phyloP scores from a whole-genome alignment of 2,888 invertebrate species.

The Digitonthophagus gazella region DNA sequence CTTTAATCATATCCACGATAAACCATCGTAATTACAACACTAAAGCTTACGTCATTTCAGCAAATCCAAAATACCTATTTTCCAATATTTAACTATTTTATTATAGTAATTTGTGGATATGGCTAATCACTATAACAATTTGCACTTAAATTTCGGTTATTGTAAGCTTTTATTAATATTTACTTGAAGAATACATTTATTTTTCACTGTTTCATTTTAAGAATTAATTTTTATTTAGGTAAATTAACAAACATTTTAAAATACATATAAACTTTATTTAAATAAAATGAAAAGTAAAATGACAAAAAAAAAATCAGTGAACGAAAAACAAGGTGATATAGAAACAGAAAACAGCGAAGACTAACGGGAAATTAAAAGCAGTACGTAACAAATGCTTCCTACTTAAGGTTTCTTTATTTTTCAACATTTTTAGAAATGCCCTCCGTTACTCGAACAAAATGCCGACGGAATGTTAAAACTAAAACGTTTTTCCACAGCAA shows the following conservation, averaged over 20 bases:
- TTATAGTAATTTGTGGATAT: too few relatives aligned
- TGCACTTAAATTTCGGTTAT: too few relatives aligned
- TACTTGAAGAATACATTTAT: too few relatives aligned
- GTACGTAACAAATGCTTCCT: constrained; percentile 7
- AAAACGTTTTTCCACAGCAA: background rate
- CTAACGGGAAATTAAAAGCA: constrained; percentile 10
- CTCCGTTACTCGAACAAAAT: constrained; percentile 11
- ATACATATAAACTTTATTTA: constrained; percentile 17
- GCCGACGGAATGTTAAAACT: constrained; percentile 11
- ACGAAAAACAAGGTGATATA: background rate
- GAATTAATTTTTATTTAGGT: too few relatives aligned
- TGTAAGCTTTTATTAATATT: too few relatives aligned
- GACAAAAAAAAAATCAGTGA: constrained; percentile 1
- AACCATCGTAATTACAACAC: too few relatives aligned
- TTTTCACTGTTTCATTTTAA: too few relatives aligned
- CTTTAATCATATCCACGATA: too few relatives aligned
- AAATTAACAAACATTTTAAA: constrained; percentile 3
- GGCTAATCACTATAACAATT: too few relatives aligned
- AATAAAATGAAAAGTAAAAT: constrained; percentile 6
- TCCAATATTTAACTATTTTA: too few relatives aligned
- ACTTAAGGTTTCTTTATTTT: constrained; percentile 1
- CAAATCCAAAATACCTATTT: too few relatives aligned
- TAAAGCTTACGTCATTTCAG: too few relatives aligned
- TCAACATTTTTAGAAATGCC: constrained; percentile 8
- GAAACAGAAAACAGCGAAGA: constrained; percentile 9